These are phyloP conservation scores for Euphydryas editha DNA, from an alignment of 2,888 invertebrate genomes.

Conservation along the genomic window DNA sequence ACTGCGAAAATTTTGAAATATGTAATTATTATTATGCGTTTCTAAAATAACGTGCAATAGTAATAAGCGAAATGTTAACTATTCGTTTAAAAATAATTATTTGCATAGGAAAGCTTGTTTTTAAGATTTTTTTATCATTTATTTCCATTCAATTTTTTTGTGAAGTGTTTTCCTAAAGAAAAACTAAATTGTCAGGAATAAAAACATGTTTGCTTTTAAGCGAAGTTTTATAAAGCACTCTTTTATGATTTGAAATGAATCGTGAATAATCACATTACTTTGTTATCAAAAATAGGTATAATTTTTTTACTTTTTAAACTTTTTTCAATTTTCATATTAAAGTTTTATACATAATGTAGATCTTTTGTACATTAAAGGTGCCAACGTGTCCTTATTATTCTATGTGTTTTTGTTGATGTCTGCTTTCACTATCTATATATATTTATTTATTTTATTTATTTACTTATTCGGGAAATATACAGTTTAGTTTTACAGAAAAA, in stretches of 20 bases:
- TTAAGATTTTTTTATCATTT: background rate
- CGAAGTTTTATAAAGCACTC: constrained; percentile 2
- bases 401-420: too few species aligned
- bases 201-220: constrained; percentile 19
- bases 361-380: too few species aligned
- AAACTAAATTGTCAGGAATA: constrained; percentile 1
- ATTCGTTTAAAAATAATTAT: background rate
- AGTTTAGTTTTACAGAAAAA: too few species aligned
- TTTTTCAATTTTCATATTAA: background rate
- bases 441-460: too few species aligned
- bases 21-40: background rate
- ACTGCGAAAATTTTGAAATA: background rate
- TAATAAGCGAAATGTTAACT: background rate
- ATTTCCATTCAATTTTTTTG: constrained; percentile 2
- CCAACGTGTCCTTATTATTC: too few species aligned
- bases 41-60: background rate
- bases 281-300: background rate
- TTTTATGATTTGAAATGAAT: background rate
- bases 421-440: too few species aligned
- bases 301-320: background rate
- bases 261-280: constrained; percentile 2
- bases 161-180: background rate
- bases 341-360: background rate
- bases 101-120: background rate
- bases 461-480: too few species aligned